Evolutionary conservation across 2,797 vertebrate species (phyloP).

Genomic region (Pachyuromys duprasi): DNA sequence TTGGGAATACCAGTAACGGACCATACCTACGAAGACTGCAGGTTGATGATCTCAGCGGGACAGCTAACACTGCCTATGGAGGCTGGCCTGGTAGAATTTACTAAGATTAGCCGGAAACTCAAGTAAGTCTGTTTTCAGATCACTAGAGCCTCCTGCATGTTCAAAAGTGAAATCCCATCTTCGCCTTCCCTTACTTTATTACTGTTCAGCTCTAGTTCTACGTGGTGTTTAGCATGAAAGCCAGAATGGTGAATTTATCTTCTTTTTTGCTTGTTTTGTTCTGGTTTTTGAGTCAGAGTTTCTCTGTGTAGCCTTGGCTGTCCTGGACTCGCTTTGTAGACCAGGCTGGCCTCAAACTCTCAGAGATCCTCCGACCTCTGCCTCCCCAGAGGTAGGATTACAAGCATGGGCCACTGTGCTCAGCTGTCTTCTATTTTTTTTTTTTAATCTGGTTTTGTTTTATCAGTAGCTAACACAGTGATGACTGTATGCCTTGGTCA

Average conservation of each 20-base stretch:
- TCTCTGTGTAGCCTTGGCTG: too few relatives aligned
- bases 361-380: too few relatives aligned
- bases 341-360: too few relatives aligned
- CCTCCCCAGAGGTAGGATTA: too few relatives aligned
- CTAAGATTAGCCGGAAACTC: conserved; percentile 97
- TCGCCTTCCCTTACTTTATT: conserved; percentile 25
- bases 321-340: too few relatives aligned
- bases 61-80: conserved; percentile 98
- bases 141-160: not conserved
- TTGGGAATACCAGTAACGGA: conserved; percentile 94
- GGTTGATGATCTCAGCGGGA: conserved; percentile 98
- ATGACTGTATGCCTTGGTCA: not conserved
- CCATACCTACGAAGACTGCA: conserved; percentile 98
- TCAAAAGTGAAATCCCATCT: not conserved
- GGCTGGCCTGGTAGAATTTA: conserved; percentile 98
- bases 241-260: not conserved
- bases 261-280: not conserved
- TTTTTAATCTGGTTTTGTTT: not conserved
- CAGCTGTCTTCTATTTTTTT: not conserved
- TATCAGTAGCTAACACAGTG: not conserved
- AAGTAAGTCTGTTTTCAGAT: conserved; percentile 88
- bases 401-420: too few relatives aligned
- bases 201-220: not conserved
- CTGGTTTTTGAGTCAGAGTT: too few relatives aligned
- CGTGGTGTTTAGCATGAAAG: not conserved